These are phyloP conservation scores for Clitarchus hookeri DNA, from an alignment of 2,888 invertebrate species.

Conservation along the genomic window DNA sequence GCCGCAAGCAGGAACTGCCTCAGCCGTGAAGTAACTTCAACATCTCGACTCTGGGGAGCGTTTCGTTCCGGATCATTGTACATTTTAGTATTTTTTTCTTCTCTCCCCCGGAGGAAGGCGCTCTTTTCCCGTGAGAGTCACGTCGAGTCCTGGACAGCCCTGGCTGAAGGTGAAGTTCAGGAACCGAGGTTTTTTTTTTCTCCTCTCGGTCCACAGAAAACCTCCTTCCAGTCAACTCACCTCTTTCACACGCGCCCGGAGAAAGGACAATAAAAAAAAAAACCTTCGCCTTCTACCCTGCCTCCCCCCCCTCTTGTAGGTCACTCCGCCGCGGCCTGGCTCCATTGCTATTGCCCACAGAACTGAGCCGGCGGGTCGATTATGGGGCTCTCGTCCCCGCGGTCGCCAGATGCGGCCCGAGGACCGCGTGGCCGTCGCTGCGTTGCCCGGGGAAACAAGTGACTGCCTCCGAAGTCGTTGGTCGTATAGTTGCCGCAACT, in stretches of 20 bases:
- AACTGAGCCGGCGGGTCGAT: not conserved
- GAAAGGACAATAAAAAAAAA: conserved; percentile 8
- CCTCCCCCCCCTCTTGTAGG: not conserved
- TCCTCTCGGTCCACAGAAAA: not conserved
- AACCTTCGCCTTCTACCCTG: not conserved
- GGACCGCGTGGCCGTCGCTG: too few species aligned
- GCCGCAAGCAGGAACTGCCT: not conserved
- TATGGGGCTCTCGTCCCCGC: not conserved
- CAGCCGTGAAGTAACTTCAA: not conserved
- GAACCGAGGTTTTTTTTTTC: not conserved
- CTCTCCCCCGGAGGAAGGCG: not conserved
- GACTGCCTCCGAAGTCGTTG: too few species aligned
- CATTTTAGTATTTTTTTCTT: too few species aligned
- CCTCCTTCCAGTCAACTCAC: not conserved
- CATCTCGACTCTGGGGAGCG: not conserved
- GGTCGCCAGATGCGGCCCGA: too few species aligned
- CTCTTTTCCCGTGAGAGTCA: not conserved
- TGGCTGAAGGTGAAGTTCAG: conserved; percentile 6
- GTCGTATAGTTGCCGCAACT: too few species aligned
- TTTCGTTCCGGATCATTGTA: not conserved
- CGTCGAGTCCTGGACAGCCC: not conserved
- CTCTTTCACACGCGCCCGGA: not conserved
- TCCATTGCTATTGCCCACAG: not conserved
- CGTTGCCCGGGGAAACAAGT: too few species aligned
- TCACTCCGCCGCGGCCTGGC: too few species aligned